Conservation (phyloP, 1,140 invertebrate genomes). For the Zaprionus ornatus region DNA sequence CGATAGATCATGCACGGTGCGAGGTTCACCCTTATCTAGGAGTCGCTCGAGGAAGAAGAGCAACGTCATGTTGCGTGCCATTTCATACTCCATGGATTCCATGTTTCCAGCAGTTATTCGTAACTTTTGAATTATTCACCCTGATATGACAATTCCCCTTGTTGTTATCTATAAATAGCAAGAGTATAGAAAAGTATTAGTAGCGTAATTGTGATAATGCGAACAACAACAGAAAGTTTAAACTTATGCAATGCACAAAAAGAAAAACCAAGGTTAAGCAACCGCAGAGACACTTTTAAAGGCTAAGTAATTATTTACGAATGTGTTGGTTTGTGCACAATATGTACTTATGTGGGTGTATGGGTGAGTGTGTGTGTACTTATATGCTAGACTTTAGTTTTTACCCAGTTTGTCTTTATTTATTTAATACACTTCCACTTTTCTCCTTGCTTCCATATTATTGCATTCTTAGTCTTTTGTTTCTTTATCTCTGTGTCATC, state of each 20-base stretch:
- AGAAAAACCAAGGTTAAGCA: slow-evolving; percentile 30
- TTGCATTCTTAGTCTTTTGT: slow-evolving; percentile 46
- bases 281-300: slow-evolving; percentile 23
- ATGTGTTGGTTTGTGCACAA: slow-evolving; percentile 15
- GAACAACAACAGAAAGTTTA: slow-evolving; percentile 31
- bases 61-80: slow-evolving; percentile 96
- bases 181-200: slow-evolving; percentile 17
- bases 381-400: slow-evolving; percentile 41
- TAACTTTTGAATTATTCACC: slow-evolving; percentile 57
- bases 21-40: slow-evolving; percentile 95
- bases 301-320: slow-evolving; percentile 2
- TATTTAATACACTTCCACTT: slow-evolving; percentile 77
- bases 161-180: slow-evolving; percentile 54
- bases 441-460: slow-evolving; percentile 57
- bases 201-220: slow-evolving; percentile 13
- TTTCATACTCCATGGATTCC: slow-evolving; percentile 97
- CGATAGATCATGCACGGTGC: slow-evolving; percentile 97
- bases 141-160: slow-evolving; percentile 18
- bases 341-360: neutral
- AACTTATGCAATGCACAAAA: slow-evolving; percentile 65
- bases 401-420: slow-evolving; percentile 50
- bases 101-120: slow-evolving; percentile 84
- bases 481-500: slow-evolving; percentile 23
- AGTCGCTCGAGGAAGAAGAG: slow-evolving; percentile 98
- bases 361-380: neutral